Evolutionary conservation across 2,888 invertebrate genomes (phyloP).

Genomic region (Meganola albula): DNA sequence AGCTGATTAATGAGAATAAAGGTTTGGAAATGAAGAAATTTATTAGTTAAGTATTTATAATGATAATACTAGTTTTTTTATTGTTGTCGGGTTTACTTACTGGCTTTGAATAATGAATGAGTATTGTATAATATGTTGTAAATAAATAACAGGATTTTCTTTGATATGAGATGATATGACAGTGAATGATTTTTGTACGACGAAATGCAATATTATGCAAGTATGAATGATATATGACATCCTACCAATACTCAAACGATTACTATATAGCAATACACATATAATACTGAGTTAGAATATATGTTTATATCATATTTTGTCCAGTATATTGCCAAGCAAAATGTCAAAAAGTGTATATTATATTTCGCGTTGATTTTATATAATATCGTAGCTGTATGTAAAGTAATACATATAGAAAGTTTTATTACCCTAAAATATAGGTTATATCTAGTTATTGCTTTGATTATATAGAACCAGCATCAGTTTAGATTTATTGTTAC

Average conservation of each 20-base stretch:
- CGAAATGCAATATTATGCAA: slow-evolving; percentile 32
- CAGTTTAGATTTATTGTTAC: no score
- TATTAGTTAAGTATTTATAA: no score
- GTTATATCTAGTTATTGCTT: slow-evolving; percentile 60
- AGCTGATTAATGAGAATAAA: no score
- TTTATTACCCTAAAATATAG: slow-evolving; percentile 42
- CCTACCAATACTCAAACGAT: slow-evolving; percentile 25
- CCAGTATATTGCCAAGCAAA: slow-evolving; percentile 42
- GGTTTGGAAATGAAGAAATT: no score
- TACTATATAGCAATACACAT: slow-evolving; percentile 28
- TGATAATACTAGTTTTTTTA: no score
- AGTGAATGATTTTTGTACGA: slow-evolving; percentile 67
- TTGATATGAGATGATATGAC: slow-evolving; percentile 72
- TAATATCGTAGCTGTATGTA: slow-evolving; percentile 47
- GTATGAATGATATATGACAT: slow-evolving; percentile 22
- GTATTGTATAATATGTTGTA: slow-evolving; percentile 19
- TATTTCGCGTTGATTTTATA: slow-evolving; percentile 38
- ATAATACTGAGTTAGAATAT: slow-evolving; percentile 39
- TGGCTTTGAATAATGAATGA: no score
- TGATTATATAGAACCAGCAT: slow-evolving; percentile 44
- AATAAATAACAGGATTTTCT: slow-evolving; percentile 30
- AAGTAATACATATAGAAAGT: slow-evolving; percentile 47
- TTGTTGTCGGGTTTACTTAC: no score
- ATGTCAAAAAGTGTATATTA: slow-evolving; percentile 38
- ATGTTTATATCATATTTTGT: slow-evolving; percentile 30